These are phyloP conservation scores for Paedocypris sp. DNA, from an alignment of 2,113 vertebrate genomes.

Conservation along the genomic window DNA sequence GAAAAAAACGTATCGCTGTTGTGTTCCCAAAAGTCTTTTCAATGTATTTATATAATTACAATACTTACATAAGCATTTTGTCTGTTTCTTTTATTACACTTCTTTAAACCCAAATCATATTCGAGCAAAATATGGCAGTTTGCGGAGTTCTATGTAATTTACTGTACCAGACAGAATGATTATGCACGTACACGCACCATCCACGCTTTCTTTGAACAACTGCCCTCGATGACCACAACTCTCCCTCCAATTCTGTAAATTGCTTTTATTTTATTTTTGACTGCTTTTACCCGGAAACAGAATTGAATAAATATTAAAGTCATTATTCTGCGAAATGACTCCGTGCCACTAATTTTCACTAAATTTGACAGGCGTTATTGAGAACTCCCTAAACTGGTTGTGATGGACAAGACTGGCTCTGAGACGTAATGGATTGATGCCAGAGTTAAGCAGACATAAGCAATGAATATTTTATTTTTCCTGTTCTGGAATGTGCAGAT, in stretches of 20 bases:
- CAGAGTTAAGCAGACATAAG: neutral
- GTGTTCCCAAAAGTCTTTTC: neutral
- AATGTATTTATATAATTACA: too few relatives aligned
- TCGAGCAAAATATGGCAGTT: too few relatives aligned
- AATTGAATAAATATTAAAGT: slow-evolving; percentile 60
- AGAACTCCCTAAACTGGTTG: too few relatives aligned
- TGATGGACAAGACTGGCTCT: too few relatives aligned
- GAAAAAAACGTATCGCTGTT: neutral
- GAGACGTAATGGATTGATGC: slow-evolving; percentile 1
- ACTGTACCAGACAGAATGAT: neutral
- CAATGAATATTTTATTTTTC: neutral
- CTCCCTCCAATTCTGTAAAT: slow-evolving; percentile 51
- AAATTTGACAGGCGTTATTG: slow-evolving; percentile 44
- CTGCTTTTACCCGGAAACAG: slow-evolving; percentile 47
- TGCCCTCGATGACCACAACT: slow-evolving; percentile 42
- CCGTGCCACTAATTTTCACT: slow-evolving; percentile 59
- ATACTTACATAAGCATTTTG: too few relatives aligned
- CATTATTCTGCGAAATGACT: slow-evolving; percentile 62
- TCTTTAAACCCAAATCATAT: too few relatives aligned
- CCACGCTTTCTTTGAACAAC: slow-evolving; percentile 9
- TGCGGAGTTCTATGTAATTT: neutral
- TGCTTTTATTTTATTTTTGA: slow-evolving; percentile 55
- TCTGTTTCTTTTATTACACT: too few relatives aligned
- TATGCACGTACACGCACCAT: neutral
- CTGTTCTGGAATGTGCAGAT: neutral